A percentile compares a stretch with the other conserved stretches of the same genome.
Evolutionary conservation across 2,888 invertebrate species (phyloP).

Genomic region (Andrena bicolor): DNA sequence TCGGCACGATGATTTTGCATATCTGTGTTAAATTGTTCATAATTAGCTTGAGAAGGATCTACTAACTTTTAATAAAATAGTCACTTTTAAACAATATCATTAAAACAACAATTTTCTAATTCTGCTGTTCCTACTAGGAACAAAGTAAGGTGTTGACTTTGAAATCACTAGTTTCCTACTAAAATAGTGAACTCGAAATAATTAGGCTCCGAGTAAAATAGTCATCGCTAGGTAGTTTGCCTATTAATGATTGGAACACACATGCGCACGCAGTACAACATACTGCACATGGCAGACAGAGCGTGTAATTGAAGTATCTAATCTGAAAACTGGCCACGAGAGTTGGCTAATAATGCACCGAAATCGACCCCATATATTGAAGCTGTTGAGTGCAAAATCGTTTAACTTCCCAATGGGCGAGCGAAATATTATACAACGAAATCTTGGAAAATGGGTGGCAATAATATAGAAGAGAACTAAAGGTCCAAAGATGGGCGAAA

Average conservation of each 20-base stretch:
- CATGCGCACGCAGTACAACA: not conserved
- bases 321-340: constrained; percentile 11
- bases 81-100: not conserved
- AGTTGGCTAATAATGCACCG: constrained; percentile 16
- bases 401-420: not conserved
- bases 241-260: not conserved
- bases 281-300: not conserved
- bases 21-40: not conserved
- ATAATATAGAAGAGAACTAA: not conserved
- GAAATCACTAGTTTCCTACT: not conserved
- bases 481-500: too few relatives aligned
- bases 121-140: not conserved
- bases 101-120: not conserved
- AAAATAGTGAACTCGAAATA: not conserved
- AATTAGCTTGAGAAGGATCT: not conserved
- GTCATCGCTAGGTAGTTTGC: not conserved
- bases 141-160: not conserved
- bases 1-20: too few relatives aligned
- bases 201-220: not conserved
- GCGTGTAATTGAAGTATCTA: constrained; percentile 30
- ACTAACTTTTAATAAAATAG: not conserved
- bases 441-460: too few relatives aligned
- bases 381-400: constrained; percentile 7
- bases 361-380: constrained; percentile 7
- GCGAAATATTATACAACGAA: not conserved